Evolutionary conservation across 2,797 vertebrate species (phyloP), one percentile per base, ranked within the genome.

Genomic region (Myotis findleyi): DNA sequence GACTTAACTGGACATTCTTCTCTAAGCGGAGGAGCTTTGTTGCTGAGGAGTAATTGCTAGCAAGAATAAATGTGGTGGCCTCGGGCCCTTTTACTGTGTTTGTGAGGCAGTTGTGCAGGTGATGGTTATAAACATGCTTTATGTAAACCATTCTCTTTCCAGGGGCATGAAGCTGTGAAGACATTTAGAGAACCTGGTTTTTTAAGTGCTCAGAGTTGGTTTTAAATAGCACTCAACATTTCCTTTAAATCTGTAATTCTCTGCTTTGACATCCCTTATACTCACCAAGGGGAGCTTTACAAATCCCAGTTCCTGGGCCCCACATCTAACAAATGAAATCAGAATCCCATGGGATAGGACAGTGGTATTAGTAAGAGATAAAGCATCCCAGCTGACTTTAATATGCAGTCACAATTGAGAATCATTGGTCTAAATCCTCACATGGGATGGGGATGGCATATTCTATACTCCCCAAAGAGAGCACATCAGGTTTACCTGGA

Each of bases 1-100:
- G 95, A 91, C 64, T 85, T 51, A 86, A 69, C 41, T 68, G 62
- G 49, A 75, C 3, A 17, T 87, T 53, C 55, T 94, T 86, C 69
- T 80, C 27, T 64, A n/a, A 57, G 53, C 13, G 64, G 79, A 90
- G 79, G 51, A 92, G 57, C 85, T 47, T 57, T 66, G 30, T 66
- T 47, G 33, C 27, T 41, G 73, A 76, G 73, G 33, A 93, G 72
- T 64, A 49, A 57, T 33, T 44, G 49, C 41, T 80, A 64, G 79
- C 20, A 36, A 94, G 77, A 85, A 91, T 25, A 91, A 62, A 73
- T n/a, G 75, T 2, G 14, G 76, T 55, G 53, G 55, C 33, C 41
- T 5, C 6, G 83, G 79, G 55, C 7, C 9, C 12, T 62, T 73
- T 57, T 18, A 44, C 0, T 73, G 27, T 20, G 47, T 75, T n/a